Conservation (phyloP, 1,140 invertebrate species). For the Pantala flavescens region DNA sequence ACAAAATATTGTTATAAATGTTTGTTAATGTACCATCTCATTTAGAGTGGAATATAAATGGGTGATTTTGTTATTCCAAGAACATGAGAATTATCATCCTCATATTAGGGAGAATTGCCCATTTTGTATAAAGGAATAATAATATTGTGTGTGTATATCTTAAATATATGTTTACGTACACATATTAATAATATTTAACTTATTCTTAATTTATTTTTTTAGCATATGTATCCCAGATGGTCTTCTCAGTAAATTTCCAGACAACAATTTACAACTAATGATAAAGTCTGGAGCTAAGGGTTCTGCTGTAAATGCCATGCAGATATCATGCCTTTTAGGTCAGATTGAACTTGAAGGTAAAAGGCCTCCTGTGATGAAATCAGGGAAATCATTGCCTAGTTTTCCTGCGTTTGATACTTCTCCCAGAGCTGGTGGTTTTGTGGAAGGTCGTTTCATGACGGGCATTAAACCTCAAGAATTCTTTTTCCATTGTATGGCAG, state of each 20-base stretch:
- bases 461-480: slow-evolving; percentile 96
- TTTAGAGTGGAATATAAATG: too few relatives aligned
- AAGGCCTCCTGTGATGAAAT: slow-evolving; percentile 87
- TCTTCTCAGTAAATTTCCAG: slow-evolving; percentile 76
- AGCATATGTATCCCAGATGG: slow-evolving; percentile 67
- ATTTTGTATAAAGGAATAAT: too few relatives aligned
- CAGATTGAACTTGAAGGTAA: slow-evolving; percentile 99
- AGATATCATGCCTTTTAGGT: slow-evolving; percentile 92
- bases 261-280: slow-evolving; percentile 96
- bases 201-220: slow-evolving; percentile 21
- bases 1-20: too few relatives aligned
- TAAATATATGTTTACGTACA: too few relatives aligned
- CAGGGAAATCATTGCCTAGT: slow-evolving; percentile 83
- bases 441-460: slow-evolving; percentile 91
- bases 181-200: too few relatives aligned
- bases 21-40: too few relatives aligned
- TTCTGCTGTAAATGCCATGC: slow-evolving; percentile 90
- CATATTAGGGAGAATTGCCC: too few relatives aligned
- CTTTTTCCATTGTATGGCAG: slow-evolving; percentile 99
- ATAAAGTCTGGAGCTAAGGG: slow-evolving; percentile 98
- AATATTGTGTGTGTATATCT: too few relatives aligned
- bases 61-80: too few relatives aligned
- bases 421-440: slow-evolving; percentile 91
- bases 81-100: too few relatives aligned
- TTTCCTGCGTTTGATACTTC: slow-evolving; percentile 84